These are phyloP conservation scores for Lutraria lutraria DNA, from an alignment of 2,888 invertebrate genomes.

Conservation along the genomic window DNA sequence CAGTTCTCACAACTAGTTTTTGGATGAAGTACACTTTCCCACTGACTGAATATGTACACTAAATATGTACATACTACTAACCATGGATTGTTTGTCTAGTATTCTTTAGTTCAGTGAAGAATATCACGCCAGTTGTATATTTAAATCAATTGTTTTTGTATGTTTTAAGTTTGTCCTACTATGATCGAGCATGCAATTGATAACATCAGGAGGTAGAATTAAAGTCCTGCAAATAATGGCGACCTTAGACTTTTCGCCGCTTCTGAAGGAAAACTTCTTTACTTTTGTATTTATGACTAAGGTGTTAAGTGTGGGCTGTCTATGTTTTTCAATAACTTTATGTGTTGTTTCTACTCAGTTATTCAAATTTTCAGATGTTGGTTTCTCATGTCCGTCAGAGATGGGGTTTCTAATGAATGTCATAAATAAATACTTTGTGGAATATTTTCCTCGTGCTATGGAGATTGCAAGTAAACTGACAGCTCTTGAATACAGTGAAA, in stretches of 20 bases:
- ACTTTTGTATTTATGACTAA: neutral
- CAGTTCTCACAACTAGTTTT: too few species aligned
- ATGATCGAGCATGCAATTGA: too few species aligned
- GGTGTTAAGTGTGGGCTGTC: neutral
- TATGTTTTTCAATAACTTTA: neutral
- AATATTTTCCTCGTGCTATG: constrained; percentile 82
- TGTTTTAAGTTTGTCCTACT: too few species aligned
- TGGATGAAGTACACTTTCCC: too few species aligned
- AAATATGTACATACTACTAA: too few species aligned
- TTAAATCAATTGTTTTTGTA: too few species aligned
- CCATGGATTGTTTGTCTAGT: too few species aligned
- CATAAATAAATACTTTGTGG: constrained; percentile 82
- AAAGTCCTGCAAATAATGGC: neutral
- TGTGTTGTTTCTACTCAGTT: neutral
- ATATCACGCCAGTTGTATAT: too few species aligned
- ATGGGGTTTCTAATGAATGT: constrained; percentile 80
- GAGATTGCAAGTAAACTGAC: constrained; percentile 67
- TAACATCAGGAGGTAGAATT: too few species aligned
- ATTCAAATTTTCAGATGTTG: constrained; percentile 76
- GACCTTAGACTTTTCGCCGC: neutral
- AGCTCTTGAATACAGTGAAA: constrained; percentile 76
- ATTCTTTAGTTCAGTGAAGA: too few species aligned
- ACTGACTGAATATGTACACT: too few species aligned
- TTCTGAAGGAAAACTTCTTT: neutral
- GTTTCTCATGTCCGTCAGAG: constrained; percentile 71